phyloP scores from a whole-genome alignment of 1,140 invertebrate species.

The Augochlora pura region DNA sequence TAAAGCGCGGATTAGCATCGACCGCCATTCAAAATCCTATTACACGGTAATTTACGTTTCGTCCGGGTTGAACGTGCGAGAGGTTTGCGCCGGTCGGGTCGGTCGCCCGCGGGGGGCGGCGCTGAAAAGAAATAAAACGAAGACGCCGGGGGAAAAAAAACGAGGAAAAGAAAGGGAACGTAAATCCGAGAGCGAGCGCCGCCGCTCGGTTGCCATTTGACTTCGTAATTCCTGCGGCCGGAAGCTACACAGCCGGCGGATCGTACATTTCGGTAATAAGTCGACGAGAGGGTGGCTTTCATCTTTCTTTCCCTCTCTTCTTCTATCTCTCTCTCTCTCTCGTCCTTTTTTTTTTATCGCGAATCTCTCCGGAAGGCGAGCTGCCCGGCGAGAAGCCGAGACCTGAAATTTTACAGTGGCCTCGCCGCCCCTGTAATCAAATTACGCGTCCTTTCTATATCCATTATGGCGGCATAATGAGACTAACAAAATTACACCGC shows the following conservation, averaged over 20 bases:
- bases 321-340: not conserved
- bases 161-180: not conserved
- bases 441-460: conserved; percentile 46
- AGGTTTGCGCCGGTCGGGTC: too few species aligned
- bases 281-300: not conserved
- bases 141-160: not conserved
- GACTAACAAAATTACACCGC: conserved; percentile 36
- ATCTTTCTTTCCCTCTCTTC: not conserved
- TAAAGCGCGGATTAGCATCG: conserved; percentile 39
- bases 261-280: conserved; percentile 28
- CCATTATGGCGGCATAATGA: conserved; percentile 43
- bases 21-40: conserved; percentile 44
- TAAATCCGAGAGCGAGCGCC: not conserved
- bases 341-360: not conserved
- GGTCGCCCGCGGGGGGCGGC: too few species aligned
- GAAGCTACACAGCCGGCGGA: conserved; percentile 20
- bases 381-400: conserved; percentile 18
- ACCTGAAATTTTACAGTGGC: conserved; percentile 40
- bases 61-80: not conserved
- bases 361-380: not conserved
- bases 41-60: conserved; percentile 52
- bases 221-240: conserved; percentile 25
- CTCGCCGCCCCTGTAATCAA: conserved; percentile 11
- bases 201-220: conserved; percentile 29
- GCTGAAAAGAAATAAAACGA: not conserved